phyloP scores from a whole-genome alignment of 1,140 invertebrate species.

The Meteorus sp. region DNA sequence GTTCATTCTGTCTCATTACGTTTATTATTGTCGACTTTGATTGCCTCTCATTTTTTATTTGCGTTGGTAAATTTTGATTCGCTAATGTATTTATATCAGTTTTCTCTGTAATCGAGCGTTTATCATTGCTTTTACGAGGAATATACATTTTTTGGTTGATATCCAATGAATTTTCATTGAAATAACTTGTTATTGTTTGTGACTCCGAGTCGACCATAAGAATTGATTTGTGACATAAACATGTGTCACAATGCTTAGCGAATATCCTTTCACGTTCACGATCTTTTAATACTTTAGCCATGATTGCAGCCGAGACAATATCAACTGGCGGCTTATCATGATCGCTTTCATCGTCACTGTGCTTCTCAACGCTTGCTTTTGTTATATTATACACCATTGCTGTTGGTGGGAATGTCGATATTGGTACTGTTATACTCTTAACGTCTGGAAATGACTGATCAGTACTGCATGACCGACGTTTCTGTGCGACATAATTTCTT shows the following conservation, averaged over 20 bases:
- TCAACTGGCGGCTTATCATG: constrained; percentile 65
- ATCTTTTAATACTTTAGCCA: constrained; percentile 92
- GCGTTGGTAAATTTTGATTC: constrained; percentile 1
- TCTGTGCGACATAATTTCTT: constrained; percentile 73
- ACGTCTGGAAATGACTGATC: constrained; percentile 60
- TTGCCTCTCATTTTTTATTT: constrained; percentile 17
- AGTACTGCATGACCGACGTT: constrained; percentile 59
- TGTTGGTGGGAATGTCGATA: constrained; percentile 83
- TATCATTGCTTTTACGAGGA: constrained; percentile 4
- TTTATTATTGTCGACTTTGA: constrained; percentile 3
- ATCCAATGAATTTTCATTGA: background rate
- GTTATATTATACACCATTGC: constrained; percentile 84
- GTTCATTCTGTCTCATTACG: constrained; percentile 10
- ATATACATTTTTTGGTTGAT: background rate
- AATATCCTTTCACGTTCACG: constrained; percentile 69
- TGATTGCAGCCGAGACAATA: constrained; percentile 87
- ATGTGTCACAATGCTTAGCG: constrained; percentile 79
- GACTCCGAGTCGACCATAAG: constrained; percentile 48
- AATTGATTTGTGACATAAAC: constrained; percentile 66
- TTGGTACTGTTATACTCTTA: constrained; percentile 77
- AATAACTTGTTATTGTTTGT: constrained; percentile 17
- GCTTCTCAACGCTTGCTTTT: constrained; percentile 43
- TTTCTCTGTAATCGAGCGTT: background rate
- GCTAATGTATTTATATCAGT: background rate
- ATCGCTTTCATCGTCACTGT: constrained; percentile 54